Base-by-base conservation (phyloP, 2,888 invertebrate genomes). In the Nomada fabriciana region DNA sequence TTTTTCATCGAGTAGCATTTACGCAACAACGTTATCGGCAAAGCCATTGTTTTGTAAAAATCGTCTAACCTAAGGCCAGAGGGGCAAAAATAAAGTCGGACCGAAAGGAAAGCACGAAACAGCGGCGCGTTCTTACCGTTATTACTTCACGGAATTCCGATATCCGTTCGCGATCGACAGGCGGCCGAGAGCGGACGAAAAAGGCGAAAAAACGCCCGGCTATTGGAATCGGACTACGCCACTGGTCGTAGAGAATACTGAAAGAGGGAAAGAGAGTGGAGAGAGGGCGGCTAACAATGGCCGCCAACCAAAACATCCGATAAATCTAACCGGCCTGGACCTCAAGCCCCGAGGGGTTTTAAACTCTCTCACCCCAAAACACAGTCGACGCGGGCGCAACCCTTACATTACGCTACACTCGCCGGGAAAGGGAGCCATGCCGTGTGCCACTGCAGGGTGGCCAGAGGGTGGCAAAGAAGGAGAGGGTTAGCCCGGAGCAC, bases 251-350 rank as follows among this genome's bases (percentile, higher is more conserved):
- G 87, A 85, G 87, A 89, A 84, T 74, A 73, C 63, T 61, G 78
- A 86, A 86, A 82, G 80, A 86, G 85, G 80, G 82, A 85, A 74
- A 86, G 88, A 86, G 82, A 80, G 82, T 64, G 63, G 75, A 88
- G 86, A 90, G 89, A 89, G 90, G 90, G 87, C 87, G 87, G 90
- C 90, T 92, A 93, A 93, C 93, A 93, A 94, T 94, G 94, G 93
- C 93, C 93, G 94, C 93, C 93, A 92, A 94, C 94, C 94, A 93
- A 94, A 94, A 94, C 94, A 94, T 94, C 93, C 94, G 94, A 94
- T 94, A 94, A 94, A 94, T 94, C 94, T 94, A 93, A 92, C 93
- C 91, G 91, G 91, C 88, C 92, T 90, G 91, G 92, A 92, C 92
- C 93, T 93, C 92, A 91, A 93, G 91, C 92, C 93, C 92, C 93